phyloP scores from a whole-genome alignment of 1,140 invertebrate species.

The silkworm (Bombyx mori) region ASM3026992v2 NC_085111.1:17707501-17708000 shows the following conservation, averaged over 20 bases:
- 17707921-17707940: too few species aligned
- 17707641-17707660: too few species aligned
- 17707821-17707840: conserved; percentile 48
- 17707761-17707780: conserved; percentile 44
- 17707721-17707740: conserved; percentile 61
- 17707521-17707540: conserved; percentile 27
- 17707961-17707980: too few species aligned
- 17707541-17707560: conserved; percentile 30
- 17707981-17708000: too few species aligned
- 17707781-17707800: conserved; percentile 60
- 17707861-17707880: conserved; percentile 62
- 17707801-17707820: conserved; percentile 37
- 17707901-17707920: conserved; percentile 9
- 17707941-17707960: too few species aligned
- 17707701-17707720: conserved; percentile 49
- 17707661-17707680: conserved; percentile 26
- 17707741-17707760: conserved; percentile 47
- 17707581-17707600: conserved; percentile 62
- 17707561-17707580: conserved; percentile 59
- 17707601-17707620: conserved; percentile 64
- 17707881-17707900: conserved; percentile 55
- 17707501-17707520: conserved; percentile 31
- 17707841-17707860: conserved; percentile 57
- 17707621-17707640: conserved; percentile 25
- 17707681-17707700: conserved; percentile 46